Evolutionary conservation across 2,113 vertebrate species (phyloP).

Genomic region (Otocyon megalotis): DNA sequence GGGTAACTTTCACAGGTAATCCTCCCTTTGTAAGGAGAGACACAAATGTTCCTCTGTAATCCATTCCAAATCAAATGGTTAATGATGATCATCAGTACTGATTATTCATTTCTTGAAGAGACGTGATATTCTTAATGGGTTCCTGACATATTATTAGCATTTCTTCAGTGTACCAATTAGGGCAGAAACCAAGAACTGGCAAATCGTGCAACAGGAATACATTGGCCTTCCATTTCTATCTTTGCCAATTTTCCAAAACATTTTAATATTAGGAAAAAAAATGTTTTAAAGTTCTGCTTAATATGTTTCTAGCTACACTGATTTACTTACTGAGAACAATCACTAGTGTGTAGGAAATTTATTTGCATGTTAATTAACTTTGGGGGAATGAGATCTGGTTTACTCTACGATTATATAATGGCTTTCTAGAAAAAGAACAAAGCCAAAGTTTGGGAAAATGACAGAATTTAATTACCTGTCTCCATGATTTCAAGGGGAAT

Average conservation of each 20-base stretch:
- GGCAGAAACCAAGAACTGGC: not conserved
- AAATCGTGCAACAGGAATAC: constrained; percentile 42
- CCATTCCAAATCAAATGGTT: not conserved
- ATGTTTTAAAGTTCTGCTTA: not conserved
- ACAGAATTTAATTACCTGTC: constrained; percentile 70
- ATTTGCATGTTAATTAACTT: constrained; percentile 74
- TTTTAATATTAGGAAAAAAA: constrained; percentile 40
- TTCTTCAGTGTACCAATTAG: constrained; percentile 63
- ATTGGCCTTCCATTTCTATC: not conserved
- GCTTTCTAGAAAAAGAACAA: constrained; percentile 64
- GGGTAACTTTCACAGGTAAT: not conserved
- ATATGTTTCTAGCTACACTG: constrained; percentile 1
- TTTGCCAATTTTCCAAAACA: constrained; percentile 46
- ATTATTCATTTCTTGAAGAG: constrained; percentile 19
- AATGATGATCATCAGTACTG: constrained; percentile 10
- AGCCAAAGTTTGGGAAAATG: constrained; percentile 60
- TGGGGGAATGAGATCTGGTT: constrained; percentile 42
- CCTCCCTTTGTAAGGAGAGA: not conserved
- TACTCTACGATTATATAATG: constrained; percentile 62
- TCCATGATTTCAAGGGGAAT: constrained; percentile 61
- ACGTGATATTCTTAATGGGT: not conserved
- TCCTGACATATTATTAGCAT: constrained; percentile 37
- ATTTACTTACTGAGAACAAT: constrained; percentile 51
- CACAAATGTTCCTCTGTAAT: not conserved
- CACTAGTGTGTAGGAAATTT: constrained; percentile 48